Evolutionary conservation across 2,113 vertebrate species (phyloP).

Genomic region (Engystomops pustulosus): DNA sequence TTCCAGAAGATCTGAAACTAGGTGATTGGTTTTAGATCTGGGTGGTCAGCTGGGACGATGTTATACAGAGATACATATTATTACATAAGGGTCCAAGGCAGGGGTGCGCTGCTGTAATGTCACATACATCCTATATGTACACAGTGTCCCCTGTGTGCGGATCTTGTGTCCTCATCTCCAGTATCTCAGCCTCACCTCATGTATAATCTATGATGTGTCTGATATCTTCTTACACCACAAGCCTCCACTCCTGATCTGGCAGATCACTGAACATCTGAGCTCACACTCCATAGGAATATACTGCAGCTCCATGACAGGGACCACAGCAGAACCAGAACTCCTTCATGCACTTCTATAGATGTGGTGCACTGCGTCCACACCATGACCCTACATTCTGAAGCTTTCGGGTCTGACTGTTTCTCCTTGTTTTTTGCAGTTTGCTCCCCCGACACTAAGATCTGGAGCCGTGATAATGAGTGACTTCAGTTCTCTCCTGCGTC

Average conservation of each 20-base stretch:
- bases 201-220: slow-evolving; percentile 3
- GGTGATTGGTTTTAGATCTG: too few relatives aligned
- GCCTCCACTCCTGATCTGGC: neutral
- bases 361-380: too few relatives aligned
- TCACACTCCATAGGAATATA: neutral
- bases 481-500: slow-evolving; percentile 47
- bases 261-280: neutral
- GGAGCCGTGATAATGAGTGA: slow-evolving; percentile 10
- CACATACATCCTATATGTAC: too few relatives aligned
- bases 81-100: too few relatives aligned
- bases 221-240: neutral
- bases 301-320: too few relatives aligned
- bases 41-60: too few relatives aligned
- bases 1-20: too few relatives aligned
- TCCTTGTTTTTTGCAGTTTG: neutral
- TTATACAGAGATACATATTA: too few relatives aligned
- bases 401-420: neutral
- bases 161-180: neutral
- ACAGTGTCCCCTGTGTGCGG: too few relatives aligned
- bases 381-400: neutral
- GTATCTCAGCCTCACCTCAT: slow-evolving; percentile 12
- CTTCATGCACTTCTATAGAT: too few relatives aligned
- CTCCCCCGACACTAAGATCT: neutral
- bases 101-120: too few relatives aligned
- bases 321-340: too few relatives aligned